Evolutionary conservation across 2,888 invertebrate genomes (phyloP), one percentile per base, ranked within the genome.

Genomic region (Sarcophaga rosellei): DNA sequence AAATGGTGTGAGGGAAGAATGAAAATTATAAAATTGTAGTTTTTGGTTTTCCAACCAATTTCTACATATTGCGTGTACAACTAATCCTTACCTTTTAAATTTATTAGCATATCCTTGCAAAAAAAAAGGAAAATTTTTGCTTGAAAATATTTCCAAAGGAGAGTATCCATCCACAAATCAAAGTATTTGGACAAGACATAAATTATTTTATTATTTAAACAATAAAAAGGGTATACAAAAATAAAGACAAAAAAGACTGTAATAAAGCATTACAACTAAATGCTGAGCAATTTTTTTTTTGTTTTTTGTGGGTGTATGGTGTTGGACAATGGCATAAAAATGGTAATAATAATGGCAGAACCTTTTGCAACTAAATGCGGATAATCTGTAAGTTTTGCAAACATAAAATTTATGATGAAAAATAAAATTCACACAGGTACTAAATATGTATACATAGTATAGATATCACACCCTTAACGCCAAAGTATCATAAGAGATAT

Each of bases 351-450:
- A 63, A 53, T 65, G 72, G 87, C 88, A 88, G 89, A 89, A 90
- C 90, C 91, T 91, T 91, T 35, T 91, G 90, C 91, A 92, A 91
- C 91, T 91, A 91, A 91, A 91, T 92, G 88, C 89, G 91, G 92
- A 91, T 91, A 92, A 91, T 92, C 91, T 91, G 90, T 89, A 91
- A 91, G 90, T 91, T 91, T 84, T 86, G 63, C 66, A 74, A 72
- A 75, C 47, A 72, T 45, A 81, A 61, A 85, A 85, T 85, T 81
- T 85, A 81, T 85, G 77, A 80, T 20, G 61, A 76, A 76, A 72
- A 75, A 74, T 84, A 57, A 79, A 79, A 79, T 70, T 25, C 15
- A 68, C 66, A 68, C 75, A 80, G 76, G 81, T 81, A 66, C 47
- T 74, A 62, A 72, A 57, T 77, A 61, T 35, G 10, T 35, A 35